Evolutionary conservation across 2,797 vertebrate species (phyloP).

Genomic region (Darevskia mixta): DNA sequence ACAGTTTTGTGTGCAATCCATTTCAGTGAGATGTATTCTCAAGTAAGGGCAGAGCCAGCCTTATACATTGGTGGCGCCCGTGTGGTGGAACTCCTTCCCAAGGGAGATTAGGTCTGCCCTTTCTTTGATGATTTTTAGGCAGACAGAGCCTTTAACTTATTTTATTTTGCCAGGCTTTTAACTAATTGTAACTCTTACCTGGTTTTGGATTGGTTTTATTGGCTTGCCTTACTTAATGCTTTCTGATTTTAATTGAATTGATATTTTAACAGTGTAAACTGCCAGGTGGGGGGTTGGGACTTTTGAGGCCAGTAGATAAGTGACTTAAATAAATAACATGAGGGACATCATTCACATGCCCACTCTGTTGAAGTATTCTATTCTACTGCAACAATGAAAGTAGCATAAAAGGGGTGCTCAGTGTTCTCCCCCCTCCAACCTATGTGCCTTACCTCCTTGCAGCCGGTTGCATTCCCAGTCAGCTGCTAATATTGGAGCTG

Average conservation of each 20-base stretch:
- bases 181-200: background rate
- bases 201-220: background rate
- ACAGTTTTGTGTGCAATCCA: background rate
- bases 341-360: background rate
- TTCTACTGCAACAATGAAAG: background rate
- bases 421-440: background rate
- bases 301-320: background rate
- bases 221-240: background rate
- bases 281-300: background rate
- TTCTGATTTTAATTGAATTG: background rate
- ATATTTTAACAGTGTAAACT: background rate
- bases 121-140: background rate
- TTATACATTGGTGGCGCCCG: background rate
- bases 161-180: background rate
- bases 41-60: background rate
- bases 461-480: background rate
- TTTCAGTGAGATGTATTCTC: background rate
- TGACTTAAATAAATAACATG: background rate
- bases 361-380: background rate
- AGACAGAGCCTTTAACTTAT: background rate
- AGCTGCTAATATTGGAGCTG: background rate
- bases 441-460: background rate
- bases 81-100: background rate
- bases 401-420: background rate
- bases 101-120: background rate